Percentiles rank a stretch among this genome's conserved stretches.
phyloP scores from a whole-genome alignment of 2,888 invertebrate genomes.

The Graphium colonna region DNA sequence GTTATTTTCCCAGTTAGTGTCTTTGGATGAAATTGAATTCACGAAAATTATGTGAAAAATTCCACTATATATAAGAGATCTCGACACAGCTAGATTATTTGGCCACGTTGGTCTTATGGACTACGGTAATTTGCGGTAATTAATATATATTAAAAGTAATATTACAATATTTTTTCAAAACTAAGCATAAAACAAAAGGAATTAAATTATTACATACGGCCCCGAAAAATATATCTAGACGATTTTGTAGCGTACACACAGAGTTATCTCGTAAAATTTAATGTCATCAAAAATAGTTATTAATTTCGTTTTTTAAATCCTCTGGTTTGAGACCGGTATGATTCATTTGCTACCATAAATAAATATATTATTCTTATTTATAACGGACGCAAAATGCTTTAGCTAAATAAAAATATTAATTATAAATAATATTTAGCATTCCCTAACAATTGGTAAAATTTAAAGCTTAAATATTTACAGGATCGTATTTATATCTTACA shows the following conservation, averaged over 20 bases:
- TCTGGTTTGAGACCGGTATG: constrained; percentile 1
- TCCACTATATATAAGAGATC: background rate
- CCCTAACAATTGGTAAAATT: constrained; percentile 6
- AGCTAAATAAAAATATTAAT: background rate
- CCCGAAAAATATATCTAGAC: background rate
- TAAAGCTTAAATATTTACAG: constrained; percentile 1
- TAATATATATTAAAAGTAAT: background rate
- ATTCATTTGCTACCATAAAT: constrained; percentile 11
- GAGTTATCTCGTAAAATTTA: background rate
- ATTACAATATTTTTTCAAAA: background rate
- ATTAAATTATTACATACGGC: background rate
- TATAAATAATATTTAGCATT: background rate
- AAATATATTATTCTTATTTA: constrained; percentile 2
- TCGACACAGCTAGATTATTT: constrained; percentile 15
- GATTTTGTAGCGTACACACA: background rate
- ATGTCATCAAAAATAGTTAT: background rate
- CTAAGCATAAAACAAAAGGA: background rate
- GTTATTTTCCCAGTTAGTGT: background rate
- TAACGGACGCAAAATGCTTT: constrained; percentile 16
- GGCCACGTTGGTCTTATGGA: constrained; percentile 11
- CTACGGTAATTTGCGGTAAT: background rate
- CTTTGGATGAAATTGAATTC: background rate
- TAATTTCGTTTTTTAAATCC: background rate
- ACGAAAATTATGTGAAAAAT: background rate
- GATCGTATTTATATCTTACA: constrained; percentile 6